Conservation (phyloP, 2,888 invertebrate species). For the Torymus aiolomorphi region DNA sequence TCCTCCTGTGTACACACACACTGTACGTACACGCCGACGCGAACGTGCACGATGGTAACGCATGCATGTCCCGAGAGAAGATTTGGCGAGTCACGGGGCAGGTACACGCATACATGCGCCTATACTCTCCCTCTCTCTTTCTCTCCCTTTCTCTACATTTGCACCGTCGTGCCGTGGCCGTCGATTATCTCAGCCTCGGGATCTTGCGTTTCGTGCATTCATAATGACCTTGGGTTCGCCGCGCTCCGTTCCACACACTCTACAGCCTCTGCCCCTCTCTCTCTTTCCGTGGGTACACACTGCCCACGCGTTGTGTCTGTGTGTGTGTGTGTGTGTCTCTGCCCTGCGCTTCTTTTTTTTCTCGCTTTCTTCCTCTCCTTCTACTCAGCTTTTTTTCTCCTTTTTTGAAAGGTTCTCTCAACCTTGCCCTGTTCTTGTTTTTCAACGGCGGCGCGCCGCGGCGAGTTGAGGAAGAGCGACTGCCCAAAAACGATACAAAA, state of each 20-base stretch:
- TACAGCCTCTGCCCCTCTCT: background rate
- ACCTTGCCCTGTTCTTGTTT: slow-evolving; percentile 60
- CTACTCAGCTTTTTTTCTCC: slow-evolving; percentile 5
- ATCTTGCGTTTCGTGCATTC: slow-evolving; percentile 55
- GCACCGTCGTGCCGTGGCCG: slow-evolving; percentile 13
- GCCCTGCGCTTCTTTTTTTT: background rate
- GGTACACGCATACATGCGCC: too few species aligned
- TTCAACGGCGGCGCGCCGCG: slow-evolving; percentile 52
- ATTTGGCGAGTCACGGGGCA: too few species aligned
- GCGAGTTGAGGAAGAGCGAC: slow-evolving; percentile 43
- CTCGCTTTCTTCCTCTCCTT: slow-evolving; percentile 2
- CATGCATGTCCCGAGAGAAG: too few species aligned
- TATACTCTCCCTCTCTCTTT: too few species aligned
- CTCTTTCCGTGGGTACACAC: background rate
- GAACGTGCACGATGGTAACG: too few species aligned
- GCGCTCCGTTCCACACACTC: slow-evolving; percentile 1
- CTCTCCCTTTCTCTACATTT: background rate
- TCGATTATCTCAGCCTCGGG: slow-evolving; percentile 49
- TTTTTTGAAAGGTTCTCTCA: slow-evolving; percentile 50
- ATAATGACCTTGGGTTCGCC: slow-evolving; percentile 55
- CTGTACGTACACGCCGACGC: too few species aligned
- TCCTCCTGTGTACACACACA: too few species aligned
- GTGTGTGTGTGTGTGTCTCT: background rate
- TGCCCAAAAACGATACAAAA: slow-evolving; percentile 52
- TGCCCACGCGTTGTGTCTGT: too few species aligned